A percentile compares a stretch with the other conserved stretches of the same genome.
phyloP scores from a whole-genome alignment of 2,888 invertebrate genomes.

The Scaeva pyrastri region DNA sequence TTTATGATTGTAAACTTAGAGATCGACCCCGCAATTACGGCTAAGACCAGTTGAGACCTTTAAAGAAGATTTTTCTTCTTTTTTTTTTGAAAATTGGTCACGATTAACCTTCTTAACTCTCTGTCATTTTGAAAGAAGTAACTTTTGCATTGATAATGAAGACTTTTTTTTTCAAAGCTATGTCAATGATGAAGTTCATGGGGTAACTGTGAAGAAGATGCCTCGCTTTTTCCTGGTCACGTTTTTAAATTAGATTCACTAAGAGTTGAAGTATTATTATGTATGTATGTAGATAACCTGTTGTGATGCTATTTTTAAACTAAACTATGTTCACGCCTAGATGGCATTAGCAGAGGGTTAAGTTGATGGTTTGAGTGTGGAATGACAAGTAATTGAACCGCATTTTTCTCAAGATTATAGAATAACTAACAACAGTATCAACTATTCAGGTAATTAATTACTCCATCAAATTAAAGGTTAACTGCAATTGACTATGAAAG shows the following conservation, averaged over 20 bases:
- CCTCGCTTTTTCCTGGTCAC: slow-evolving; percentile 49
- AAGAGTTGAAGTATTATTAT: neutral
- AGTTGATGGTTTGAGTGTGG: neutral
- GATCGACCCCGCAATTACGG: slow-evolving; percentile 57
- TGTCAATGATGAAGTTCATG: slow-evolving; percentile 69
- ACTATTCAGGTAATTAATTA: too few species aligned
- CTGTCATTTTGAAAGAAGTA: slow-evolving; percentile 31
- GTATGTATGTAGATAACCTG: slow-evolving; percentile 2
- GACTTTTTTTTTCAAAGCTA: slow-evolving; percentile 2
- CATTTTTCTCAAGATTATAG: too few species aligned
- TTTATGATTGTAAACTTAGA: slow-evolving; percentile 27
- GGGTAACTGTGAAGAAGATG: slow-evolving; percentile 41
- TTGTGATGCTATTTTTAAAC: slow-evolving; percentile 8
- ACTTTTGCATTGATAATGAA: slow-evolving; percentile 47
- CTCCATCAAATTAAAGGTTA: too few species aligned
- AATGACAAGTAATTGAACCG: too few species aligned
- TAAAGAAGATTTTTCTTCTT: slow-evolving; percentile 22
- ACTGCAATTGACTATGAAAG: too few species aligned
- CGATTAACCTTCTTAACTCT: slow-evolving; percentile 53
- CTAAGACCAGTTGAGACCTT: slow-evolving; percentile 33
- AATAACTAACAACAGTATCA: too few species aligned
- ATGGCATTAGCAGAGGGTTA: too few species aligned
- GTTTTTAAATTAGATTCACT: slow-evolving; percentile 23
- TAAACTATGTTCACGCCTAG: neutral
- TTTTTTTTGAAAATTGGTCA: slow-evolving; percentile 68